Base-by-base conservation (phyloP, 2,797 vertebrate genomes). In the Cuniculus paca region DNA sequence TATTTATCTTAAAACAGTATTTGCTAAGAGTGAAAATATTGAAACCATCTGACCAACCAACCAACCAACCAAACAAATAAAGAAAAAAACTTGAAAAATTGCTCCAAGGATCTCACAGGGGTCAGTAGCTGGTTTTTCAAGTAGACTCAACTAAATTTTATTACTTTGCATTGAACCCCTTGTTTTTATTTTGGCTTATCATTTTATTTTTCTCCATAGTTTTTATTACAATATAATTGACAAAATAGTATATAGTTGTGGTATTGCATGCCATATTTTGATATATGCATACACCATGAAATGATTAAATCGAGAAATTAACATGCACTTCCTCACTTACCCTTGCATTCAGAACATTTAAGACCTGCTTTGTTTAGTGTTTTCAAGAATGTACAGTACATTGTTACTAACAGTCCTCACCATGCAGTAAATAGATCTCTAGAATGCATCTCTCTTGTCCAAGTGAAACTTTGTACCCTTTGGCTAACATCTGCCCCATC, bases 11-110 rank as follows among this genome's bases (percentile, higher is more conserved):
- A 79, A 74, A 87, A 60, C 1, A 81, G 16, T 54, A 12, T 92
- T 95, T 83, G 20, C 31, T 93, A 87, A 91, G 39, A 94, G 26
- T 77, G 22, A 70, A 90, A 56, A 39, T 24, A n/a, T 13, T 8
- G 16, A 52, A 50, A 8, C 5, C 34, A 42, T 31, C 36, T 16
- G 39, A 42, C 3, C 14, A 81, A 16, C 36, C 6, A 28, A 16
- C 52, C 13, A 54, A 39, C 13, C 74, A 80, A 39, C 12, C n/a
- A 48, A 84, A 2, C 17, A 63, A 42, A 61, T 2, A 74, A 52
- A 83, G 28, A 2, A 24, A 54, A 81, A 95, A 87, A 36, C 9
- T 50, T 58, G 68, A 81, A 90, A 68, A 88, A 83, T n/a, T 80
- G 7, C 24, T 65, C 28, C 36, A 60, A 89, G 50, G 28, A 12